These are phyloP conservation scores for Lagria hirta DNA, from an alignment of 2,888 invertebrate species.

Conservation along the genomic window DNA sequence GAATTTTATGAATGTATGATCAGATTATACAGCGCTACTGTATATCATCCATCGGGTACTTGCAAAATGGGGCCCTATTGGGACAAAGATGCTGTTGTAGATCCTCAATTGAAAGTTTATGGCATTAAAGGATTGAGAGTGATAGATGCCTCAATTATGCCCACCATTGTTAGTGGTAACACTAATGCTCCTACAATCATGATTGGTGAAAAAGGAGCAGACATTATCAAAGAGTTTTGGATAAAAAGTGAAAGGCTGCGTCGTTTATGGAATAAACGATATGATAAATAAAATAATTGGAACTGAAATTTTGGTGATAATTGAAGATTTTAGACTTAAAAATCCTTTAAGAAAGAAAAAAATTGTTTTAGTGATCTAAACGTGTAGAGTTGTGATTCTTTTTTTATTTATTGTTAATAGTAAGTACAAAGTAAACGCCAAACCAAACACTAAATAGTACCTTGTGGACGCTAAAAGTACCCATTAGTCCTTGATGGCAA, in stretches of 20 bases:
- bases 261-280: no score
- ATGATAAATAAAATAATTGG: no score
- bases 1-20: constrained; percentile 88
- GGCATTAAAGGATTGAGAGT: constrained; percentile 78
- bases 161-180: constrained; percentile 80
- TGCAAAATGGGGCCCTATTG: constrained; percentile 88
- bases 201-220: constrained; percentile 88
- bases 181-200: constrained; percentile 86
- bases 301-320: no score
- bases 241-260: constrained; percentile 55
- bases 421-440: no score
- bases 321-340: no score
- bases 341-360: no score
- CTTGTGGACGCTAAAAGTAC: no score
- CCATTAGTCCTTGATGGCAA: no score
- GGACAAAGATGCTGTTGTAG: constrained; percentile 82
- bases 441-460: no score
- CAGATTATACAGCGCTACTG: constrained; percentile 76
- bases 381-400: no score
- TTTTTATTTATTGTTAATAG: no score
- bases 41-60: constrained; percentile 81
- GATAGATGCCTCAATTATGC: constrained; percentile 86
- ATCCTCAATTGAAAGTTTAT: constrained; percentile 75
- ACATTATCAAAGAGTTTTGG: constrained; percentile 86
- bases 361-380: no score